Evolutionary conservation across 2,888 invertebrate species (phyloP), one percentile per base, ranked within the genome.

Genomic region (Ectobius pallidus): DNA sequence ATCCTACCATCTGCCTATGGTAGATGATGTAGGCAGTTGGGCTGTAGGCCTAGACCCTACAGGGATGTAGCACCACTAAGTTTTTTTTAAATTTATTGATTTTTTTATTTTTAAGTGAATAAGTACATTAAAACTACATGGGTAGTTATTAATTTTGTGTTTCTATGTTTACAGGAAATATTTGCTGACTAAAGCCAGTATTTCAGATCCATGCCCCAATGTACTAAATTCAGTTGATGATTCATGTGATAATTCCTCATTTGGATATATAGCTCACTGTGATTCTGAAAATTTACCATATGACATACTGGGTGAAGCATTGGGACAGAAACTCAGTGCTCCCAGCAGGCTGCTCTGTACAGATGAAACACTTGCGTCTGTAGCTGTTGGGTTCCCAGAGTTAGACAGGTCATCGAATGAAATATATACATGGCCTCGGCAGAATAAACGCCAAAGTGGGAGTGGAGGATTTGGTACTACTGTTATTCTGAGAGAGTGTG

Each of bases 371-470:
- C 85, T 83, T 75, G 86, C 84, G 16, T 81, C 81, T 18, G 75
- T 87, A 14, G 80, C 82, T 30, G 79, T 85, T 4, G 87, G 87
- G 20, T 85, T 86, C 76, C 87, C 87, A 9, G 86, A 86, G 55
- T 76, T 84, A 30, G 81, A 83, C n/a, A 73, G 74, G 27, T 81
- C 81, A 63, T 75, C 77, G 2, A 82, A 80, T 65, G 82, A 84
- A 70, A 71, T 84, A 16, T 79, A 83, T 74, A 71, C 78, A 18
- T 84, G 83, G 83, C 82, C 82, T 20, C 78, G 82, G 68, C 77
- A 76, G 14, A 73, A 77, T 25, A 75, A 76, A 63, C 70, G 73
- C 2, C 76, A 20, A 44, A 44, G n/a, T 22, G n/a, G n/a, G n/a
- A 58, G 52, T 20, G 78, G 75, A 34, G 30, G 30, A 22, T 32